Conservation (phyloP, 1,140 invertebrate genomes). For the Orussus abietinus region DNA sequence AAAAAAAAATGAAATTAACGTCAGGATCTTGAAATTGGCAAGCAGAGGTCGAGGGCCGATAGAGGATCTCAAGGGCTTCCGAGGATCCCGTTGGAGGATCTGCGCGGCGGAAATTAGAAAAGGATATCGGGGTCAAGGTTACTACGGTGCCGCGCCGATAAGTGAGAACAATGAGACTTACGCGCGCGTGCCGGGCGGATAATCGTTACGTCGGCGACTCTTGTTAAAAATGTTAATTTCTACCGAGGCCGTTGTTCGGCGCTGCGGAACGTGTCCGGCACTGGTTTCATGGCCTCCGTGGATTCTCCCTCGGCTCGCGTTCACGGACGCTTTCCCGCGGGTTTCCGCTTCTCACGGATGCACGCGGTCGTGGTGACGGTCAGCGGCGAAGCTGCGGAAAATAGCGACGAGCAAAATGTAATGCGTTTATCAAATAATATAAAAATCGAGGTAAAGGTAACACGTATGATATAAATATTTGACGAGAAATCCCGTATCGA, state of each 20-base stretch:
- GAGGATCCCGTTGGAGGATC: too few relatives aligned
- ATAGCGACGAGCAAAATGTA: too few relatives aligned
- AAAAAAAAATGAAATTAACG: too few relatives aligned
- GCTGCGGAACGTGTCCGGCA: slow-evolving; percentile 15
- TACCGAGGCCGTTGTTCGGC: slow-evolving; percentile 28
- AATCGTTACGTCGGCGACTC: slow-evolving; percentile 18
- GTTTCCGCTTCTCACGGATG: slow-evolving; percentile 39
- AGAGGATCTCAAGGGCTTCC: too few relatives aligned
- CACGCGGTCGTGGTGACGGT: too few relatives aligned
- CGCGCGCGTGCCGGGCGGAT: slow-evolving; percentile 24
- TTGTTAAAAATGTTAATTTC: slow-evolving; percentile 31
- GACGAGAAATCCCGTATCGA: too few relatives aligned
- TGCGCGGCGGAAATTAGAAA: slow-evolving; percentile 33
- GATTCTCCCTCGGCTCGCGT: slow-evolving; percentile 18
- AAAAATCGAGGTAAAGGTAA: too few relatives aligned
- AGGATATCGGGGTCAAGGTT: slow-evolving; percentile 45
- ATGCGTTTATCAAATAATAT: too few relatives aligned
- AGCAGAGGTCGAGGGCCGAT: too few relatives aligned
- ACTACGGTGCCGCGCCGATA: slow-evolving; percentile 25
- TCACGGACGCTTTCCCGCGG: slow-evolving; percentile 25
- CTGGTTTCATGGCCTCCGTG: slow-evolving; percentile 13
- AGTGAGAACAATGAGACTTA: slow-evolving; percentile 40
- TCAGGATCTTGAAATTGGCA: too few relatives aligned
- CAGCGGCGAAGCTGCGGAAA: too few relatives aligned
- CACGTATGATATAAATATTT: too few relatives aligned